These are phyloP conservation scores for Agrochola macilenta DNA, from an alignment of 2,888 invertebrate genomes.

Conservation along the genomic window DNA sequence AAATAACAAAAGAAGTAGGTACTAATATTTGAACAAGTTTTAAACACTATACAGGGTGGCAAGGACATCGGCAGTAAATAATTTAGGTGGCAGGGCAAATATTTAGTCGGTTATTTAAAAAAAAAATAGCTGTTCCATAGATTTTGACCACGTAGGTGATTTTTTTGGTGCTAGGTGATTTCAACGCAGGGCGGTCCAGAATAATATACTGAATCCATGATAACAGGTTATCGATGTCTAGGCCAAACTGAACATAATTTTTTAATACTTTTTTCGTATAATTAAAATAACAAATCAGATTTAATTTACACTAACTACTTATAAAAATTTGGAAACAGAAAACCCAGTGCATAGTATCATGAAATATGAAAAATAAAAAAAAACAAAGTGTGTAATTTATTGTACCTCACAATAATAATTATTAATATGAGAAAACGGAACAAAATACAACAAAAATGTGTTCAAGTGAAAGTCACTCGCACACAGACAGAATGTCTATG, in stretches of 20 bases:
- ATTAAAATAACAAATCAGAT: background rate
- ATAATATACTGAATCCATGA: too few species aligned
- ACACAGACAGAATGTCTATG: constrained; percentile 72
- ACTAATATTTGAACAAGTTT: background rate
- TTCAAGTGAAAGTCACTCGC: constrained; percentile 86
- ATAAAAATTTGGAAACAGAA: background rate
- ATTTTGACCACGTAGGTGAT: too few species aligned
- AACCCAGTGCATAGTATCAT: background rate
- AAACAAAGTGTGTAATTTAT: constrained; percentile 19
- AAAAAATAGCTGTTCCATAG: too few species aligned
- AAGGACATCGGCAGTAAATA: too few species aligned
- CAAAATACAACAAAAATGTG: constrained; percentile 80
- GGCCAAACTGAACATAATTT: background rate
- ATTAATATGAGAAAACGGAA: constrained; percentile 72
- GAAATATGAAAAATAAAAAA: constrained; percentile 20
- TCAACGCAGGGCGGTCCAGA: too few species aligned
- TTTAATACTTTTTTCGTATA: background rate
- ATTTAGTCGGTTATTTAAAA: too few species aligned
- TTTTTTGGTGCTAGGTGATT: too few species aligned
- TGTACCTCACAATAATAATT: constrained; percentile 43
- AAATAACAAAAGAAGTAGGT: background rate
- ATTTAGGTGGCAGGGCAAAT: too few species aligned
- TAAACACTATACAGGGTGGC: background rate
- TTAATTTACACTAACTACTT: background rate
- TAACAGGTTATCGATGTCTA: too few species aligned